Conservation (phyloP, 2,113 vertebrate species). For the Acinonyx jubatus region DNA sequence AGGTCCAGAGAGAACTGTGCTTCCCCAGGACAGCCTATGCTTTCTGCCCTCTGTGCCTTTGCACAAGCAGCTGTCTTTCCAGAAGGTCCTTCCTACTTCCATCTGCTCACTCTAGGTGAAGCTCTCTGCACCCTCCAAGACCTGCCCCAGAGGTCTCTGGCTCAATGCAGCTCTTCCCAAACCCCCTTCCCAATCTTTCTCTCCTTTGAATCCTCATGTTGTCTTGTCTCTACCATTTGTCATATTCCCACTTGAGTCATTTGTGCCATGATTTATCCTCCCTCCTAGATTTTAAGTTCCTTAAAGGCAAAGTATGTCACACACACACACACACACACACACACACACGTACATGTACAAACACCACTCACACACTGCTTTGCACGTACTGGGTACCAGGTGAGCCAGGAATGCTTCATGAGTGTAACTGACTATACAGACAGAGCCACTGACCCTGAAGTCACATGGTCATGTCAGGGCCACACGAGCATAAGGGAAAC, state of each 20-base stretch:
- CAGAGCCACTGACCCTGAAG: not conserved
- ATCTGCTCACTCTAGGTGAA: not conserved
- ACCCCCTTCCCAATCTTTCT: no score
- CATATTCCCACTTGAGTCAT: not conserved
- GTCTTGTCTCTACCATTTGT: not conserved
- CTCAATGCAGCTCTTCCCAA: not conserved
- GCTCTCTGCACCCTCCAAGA: not conserved
- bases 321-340: not conserved
- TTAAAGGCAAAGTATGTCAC: not conserved
- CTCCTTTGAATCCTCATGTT: not conserved
- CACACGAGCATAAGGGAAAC: not conserved
- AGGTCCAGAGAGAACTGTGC: no score
- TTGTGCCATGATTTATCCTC: not conserved
- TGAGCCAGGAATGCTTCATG: not conserved
- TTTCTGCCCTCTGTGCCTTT: not conserved
- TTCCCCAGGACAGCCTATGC: not conserved
- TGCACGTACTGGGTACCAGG: not conserved
- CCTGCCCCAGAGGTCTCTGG: no score
- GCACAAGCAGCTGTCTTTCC: not conserved
- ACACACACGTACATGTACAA: no score
- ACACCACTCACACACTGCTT: not conserved
- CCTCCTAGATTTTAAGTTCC: not conserved
- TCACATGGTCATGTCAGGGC: rapidly evolving
- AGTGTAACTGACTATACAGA: not conserved
- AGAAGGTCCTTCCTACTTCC: not conserved